Base-by-base conservation (phyloP, 2,888 invertebrate species). In the Orchestes rusci region DNA sequence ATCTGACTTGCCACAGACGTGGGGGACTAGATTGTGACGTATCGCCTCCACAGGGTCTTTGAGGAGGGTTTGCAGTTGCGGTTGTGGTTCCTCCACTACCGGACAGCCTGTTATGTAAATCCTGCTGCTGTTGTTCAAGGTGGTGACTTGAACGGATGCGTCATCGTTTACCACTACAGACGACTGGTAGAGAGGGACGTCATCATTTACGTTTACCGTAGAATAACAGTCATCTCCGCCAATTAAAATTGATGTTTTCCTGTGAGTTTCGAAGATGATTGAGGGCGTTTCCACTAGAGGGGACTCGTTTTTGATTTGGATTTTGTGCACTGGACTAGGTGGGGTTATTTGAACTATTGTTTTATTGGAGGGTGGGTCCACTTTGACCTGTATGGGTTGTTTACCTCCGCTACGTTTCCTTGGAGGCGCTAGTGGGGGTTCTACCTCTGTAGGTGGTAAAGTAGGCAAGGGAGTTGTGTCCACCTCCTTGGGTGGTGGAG, bases 21-120 rank as follows among this genome's bases (percentile, higher is more conserved):
- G 84, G 32, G 85, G 84, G 58, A 85, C 79, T 51, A 84, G 70
- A 66, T 85, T 84, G 55, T 80, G 72, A 59, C 76, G 76, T 3
- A 84, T 81, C 12, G 85, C 85, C 73, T 84, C 83, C 5, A 85
- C 84, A 1, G 85, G 85, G 67, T 85, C 80, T 53, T 73, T 72
- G 29, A 83, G 61, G 50, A 82, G 73, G 12, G 16, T n/a, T 18
- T 10, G 30, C 12, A 8, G 5, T 12, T 30, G 10, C 5, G 30
- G 8, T 30, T 30, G 7, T 30, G 7, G 8, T 30, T 30, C 30
- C 12, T 8, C 8, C 5, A 30, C 12, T 10, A 5, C 8, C 12
- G 7, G 7, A 45, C 61, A 62, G 8, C 67, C 48, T 1, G 39
- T 67, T 16, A 70, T 69, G 45, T 69, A 69, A 34, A 70, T 63